phyloP scores from a whole-genome alignment of 2,797 vertebrate species.

The Microctenopoma stevenorrisi region DNA sequence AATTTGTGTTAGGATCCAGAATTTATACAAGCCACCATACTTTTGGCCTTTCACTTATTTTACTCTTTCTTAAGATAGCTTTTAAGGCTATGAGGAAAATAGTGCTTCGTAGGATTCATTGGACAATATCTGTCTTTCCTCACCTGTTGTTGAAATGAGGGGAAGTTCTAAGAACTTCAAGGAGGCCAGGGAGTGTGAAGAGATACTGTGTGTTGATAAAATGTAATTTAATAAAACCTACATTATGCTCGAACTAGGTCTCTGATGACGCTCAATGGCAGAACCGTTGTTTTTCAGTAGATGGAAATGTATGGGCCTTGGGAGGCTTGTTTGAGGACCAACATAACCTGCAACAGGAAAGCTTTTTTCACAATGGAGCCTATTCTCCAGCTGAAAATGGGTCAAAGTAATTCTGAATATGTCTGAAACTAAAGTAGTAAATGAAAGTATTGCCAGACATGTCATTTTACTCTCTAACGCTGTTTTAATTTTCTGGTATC shows the following conservation, averaged over 20 bases:
- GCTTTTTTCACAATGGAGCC: not conserved
- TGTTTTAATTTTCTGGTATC: not conserved
- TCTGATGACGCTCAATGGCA: not conserved
- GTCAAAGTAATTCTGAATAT: conserved; percentile 10
- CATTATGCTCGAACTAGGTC: not conserved
- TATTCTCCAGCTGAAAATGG: conserved; percentile 10
- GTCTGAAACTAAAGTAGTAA: too few species aligned
- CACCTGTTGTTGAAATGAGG: conserved; percentile 1
- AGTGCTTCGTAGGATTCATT: not conserved
- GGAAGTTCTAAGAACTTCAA: not conserved
- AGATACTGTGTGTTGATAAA: not conserved
- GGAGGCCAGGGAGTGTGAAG: not conserved
- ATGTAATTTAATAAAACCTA: not conserved
- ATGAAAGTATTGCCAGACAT: not conserved
- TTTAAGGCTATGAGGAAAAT: not conserved
- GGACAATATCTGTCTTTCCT: not conserved
- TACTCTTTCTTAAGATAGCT: too few species aligned
- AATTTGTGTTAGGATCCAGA: conserved; percentile 11
- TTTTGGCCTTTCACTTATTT: not conserved
- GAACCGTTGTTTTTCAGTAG: not conserved
- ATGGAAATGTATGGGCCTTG: not conserved
- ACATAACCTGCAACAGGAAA: not conserved
- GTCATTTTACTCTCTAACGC: conserved; percentile 5
- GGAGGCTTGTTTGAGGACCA: not conserved
- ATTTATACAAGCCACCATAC: not conserved